Evolutionary conservation across 2,797 vertebrate genomes (phyloP).

Genomic region (Catharus ustulatus): DNA sequence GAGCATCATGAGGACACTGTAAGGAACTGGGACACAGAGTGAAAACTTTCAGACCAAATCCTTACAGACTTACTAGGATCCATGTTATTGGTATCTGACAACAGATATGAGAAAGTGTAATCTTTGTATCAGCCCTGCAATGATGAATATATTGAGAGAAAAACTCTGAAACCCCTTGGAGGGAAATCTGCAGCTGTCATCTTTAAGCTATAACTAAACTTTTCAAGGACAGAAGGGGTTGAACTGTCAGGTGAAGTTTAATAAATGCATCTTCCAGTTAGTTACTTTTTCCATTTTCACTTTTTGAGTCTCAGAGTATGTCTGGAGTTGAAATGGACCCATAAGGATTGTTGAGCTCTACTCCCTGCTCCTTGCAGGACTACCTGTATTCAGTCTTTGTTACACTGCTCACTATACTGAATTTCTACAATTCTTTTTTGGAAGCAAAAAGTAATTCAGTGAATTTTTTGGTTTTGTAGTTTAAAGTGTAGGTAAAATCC

Average conservation of each 20-base stretch:
- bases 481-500: background rate
- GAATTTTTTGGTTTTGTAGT: background rate
- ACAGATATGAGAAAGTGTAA: background rate
- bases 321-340: background rate
- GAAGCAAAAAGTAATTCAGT: background rate
- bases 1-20: background rate
- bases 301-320: background rate
- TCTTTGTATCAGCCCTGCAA: background rate
- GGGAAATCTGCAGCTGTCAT: background rate
- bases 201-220: background rate
- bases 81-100: background rate
- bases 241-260: background rate
- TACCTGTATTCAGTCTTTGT: background rate
- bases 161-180: background rate
- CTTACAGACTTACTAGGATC: background rate
- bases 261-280: background rate
- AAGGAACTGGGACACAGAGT: background rate
- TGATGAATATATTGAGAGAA: background rate
- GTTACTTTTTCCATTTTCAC: background rate
- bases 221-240: background rate
- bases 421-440: background rate
- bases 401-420: background rate
- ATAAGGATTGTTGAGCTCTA: accelerated
- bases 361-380: background rate
- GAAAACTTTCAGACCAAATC: background rate